Base-by-base conservation (phyloP, 2,113 vertebrate genomes). In the Trachemys scripta region DNA sequence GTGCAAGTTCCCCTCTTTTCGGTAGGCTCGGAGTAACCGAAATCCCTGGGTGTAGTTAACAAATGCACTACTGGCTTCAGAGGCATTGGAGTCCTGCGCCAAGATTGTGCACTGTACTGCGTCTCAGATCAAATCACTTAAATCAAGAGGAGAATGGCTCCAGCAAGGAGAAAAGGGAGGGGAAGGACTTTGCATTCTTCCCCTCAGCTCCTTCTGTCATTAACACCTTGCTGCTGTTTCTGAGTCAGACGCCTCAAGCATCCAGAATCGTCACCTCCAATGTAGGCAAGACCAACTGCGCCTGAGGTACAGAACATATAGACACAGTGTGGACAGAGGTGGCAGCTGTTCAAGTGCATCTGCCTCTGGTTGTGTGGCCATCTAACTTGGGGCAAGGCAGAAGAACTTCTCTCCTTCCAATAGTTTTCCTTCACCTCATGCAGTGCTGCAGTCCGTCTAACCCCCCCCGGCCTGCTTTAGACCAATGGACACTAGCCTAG, bases 121-220 rank as follows among this genome's bases (percentile, higher is more conserved):
- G 0, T 4, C 11, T 0, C 12, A 1, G 80, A 12, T 49, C 82
- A 51, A 38, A 2, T 81, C 59, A 38, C 13, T 53, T 16, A 65
- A 31, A 75, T 62, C 50, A 3, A 14, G 51, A 59, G 79, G 59
- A 65, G n/a, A 35, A 27, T 0, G 4, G 24, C 31, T 53, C 50
- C 24, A 5, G 10, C 0, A 29, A 42, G 85, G 90, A 10, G 0
- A 0, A 7, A 25, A 62, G 69, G 57, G 10, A 50, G 16, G 47
- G 62, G 65, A n/a, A 75, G 10, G 69, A 10, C 19, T 38, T 38
- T 10, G 13, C 16, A 35, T 16, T n/a, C 5, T 16, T 35, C n/a
- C 10, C n/a, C 38, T 19, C 9, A 42, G 4, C 17, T 38, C n/a
- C n/a, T 75, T 20, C 69, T 75, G 38, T 42, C 38, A 75, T 75